These are phyloP conservation scores for Drosophila quasianomalipes DNA, from an alignment of 2,888 invertebrate genomes.

Conservation along the genomic window DNA sequence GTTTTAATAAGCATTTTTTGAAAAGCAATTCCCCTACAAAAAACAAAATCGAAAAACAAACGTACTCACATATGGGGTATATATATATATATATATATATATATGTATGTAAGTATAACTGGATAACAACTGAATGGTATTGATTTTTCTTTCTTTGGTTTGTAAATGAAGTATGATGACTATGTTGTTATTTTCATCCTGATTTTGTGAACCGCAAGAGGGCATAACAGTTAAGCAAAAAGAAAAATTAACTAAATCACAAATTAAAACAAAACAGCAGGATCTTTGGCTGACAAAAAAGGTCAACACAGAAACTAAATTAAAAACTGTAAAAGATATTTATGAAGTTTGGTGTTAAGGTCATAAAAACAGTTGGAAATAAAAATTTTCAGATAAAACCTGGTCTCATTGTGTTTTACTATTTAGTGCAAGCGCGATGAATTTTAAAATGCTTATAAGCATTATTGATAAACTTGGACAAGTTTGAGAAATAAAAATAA, in stretches of 20 bases:
- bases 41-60: conserved; percentile 4
- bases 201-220: conserved; percentile 41
- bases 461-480: background rate
- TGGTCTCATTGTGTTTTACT: conserved; percentile 4
- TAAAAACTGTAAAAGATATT: conserved; percentile 48
- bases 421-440: background rate
- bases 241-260: conserved; percentile 26
- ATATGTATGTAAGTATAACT: background rate
- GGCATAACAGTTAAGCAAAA: conserved; percentile 38
- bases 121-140: conserved; percentile 13
- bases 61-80: background rate
- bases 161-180: conserved; percentile 7
- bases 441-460: background rate
- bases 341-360: conserved; percentile 60
- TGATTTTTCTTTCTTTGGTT: conserved; percentile 1
- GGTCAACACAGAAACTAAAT: conserved; percentile 14
- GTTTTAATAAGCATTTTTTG: conserved; percentile 14
- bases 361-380: conserved; percentile 55
- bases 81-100: background rate
- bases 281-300: conserved; percentile 26
- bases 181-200: conserved; percentile 10
- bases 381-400: conserved; percentile 56
- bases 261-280: conserved; percentile 14
- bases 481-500: background rate
- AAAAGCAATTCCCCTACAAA: conserved; percentile 24